Conservation (phyloP, 2,113 vertebrate genomes). For the Typhlomys cinereus region DNA sequence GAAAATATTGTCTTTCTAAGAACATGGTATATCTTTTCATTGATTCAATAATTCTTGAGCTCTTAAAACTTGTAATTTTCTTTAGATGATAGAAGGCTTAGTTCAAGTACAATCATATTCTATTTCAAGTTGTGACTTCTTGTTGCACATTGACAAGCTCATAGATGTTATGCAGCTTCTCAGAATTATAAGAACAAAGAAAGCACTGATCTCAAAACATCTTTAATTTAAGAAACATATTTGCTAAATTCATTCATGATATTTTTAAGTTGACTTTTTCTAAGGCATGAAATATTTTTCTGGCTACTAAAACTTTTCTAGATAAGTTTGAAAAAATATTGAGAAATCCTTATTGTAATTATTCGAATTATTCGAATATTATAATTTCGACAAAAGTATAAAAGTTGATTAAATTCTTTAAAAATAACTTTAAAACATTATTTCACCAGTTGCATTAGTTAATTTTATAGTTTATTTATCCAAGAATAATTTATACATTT, state of each 20-base stretch:
- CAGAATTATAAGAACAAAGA: constrained; percentile 19
- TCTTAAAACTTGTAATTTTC: background rate
- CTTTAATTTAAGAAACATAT: constrained; percentile 50
- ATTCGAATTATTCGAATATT: background rate
- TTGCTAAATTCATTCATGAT: constrained; percentile 51
- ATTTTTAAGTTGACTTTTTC: constrained; percentile 61
- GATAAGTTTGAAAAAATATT: constrained; percentile 39
- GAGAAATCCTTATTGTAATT: constrained; percentile 13
- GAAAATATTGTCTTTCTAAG: background rate
- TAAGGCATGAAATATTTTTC: constrained; percentile 35
- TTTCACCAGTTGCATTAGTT: background rate
- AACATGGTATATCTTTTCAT: constrained; percentile 24
- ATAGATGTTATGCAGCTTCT: constrained; percentile 57
- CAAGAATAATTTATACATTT: background rate
- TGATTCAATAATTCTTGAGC: background rate
- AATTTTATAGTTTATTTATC: background rate
- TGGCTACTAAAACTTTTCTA: constrained; percentile 18
- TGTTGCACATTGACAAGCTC: constrained; percentile 34
- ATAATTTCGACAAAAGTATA: background rate
- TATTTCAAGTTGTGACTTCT: constrained; percentile 21
- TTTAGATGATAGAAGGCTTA: background rate
- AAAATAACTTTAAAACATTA: background rate
- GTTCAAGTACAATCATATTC: constrained; percentile 10
- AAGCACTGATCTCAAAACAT: constrained; percentile 44
- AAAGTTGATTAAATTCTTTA: background rate